Evolutionary conservation across 2,888 invertebrate genomes (phyloP), one percentile per base, ranked within the genome.

Genomic region (Mellilla xanthometata): DNA sequence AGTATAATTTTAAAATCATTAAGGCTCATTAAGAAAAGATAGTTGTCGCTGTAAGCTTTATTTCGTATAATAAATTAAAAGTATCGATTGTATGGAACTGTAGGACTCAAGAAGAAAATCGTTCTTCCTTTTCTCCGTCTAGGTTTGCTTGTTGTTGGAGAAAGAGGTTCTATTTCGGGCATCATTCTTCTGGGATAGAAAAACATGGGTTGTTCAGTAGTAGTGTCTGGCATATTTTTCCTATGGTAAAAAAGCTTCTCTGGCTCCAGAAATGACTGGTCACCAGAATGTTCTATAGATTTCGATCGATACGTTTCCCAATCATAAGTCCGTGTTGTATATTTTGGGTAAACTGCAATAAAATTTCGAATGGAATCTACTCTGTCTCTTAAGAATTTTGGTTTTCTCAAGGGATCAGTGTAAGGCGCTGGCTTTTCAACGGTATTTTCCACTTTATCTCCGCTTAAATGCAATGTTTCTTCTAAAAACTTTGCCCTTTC

Each of bases 41-140:
- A n/a, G n/a, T n/a, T n/a, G n/a, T n/a, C n/a, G n/a, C n/a, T n/a
- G n/a, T n/a, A n/a, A n/a, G n/a, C n/a, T n/a, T n/a, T n/a, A n/a
- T n/a, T n/a, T n/a, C n/a, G n/a, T n/a, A n/a, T n/a, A n/a, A n/a
- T n/a, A n/a, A n/a, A n/a, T 70, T 74, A 79, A 67, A 76, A 74
- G 62, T 79, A 84, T 49, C 63, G 59, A 47, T 77, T 74, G 41
- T 79, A 79, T 1, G 80, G 72, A 41, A 67, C 68, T 12, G 86
- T 85, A 0, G 87, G 87, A 47, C 85, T 87, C 42, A 81, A 64
- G 56, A 83, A 88, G 60, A 84, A 86, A 45, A 87, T 68, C 0
- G 85, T 85, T 50, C 68, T 69, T 31, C 72, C 62, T 19, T 61
- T 54, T 41, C 73, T 62, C 36, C 42, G 63, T 0, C 65, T 66